Conservation (phyloP, 2,797 vertebrate genomes). For the Anabacerthia variegaticeps region DNA sequence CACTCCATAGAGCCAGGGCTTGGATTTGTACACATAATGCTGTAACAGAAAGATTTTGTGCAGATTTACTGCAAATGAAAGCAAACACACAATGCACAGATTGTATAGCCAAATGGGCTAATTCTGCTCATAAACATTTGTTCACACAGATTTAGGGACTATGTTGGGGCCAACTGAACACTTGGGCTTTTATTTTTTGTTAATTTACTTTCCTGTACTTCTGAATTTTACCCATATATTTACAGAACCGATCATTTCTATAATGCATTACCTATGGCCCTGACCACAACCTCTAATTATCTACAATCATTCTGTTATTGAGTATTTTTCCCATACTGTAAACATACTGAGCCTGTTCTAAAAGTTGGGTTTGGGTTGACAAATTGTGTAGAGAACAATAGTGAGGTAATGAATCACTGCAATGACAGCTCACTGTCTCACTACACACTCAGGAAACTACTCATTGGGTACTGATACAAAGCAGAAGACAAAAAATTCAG, state of each 20-base stretch:
- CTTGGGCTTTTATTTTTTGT: background rate
- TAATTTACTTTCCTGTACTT: background rate
- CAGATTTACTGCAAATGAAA: background rate
- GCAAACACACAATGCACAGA: background rate
- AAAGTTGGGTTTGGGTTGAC: background rate
- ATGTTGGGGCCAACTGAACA: background rate
- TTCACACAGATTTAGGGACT: background rate
- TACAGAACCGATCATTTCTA: background rate
- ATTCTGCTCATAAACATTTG: constrained; percentile 5
- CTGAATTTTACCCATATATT: background rate
- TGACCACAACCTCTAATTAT: background rate
- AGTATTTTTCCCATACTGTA: background rate
- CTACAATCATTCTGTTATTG: background rate
- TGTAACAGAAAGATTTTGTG: background rate
- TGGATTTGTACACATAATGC: background rate
- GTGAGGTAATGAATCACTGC: background rate
- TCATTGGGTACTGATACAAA: background rate
- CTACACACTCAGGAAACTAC: background rate
- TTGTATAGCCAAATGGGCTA: background rate
- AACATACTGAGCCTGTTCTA: background rate
- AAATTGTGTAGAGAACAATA: background rate
- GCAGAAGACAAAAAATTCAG: background rate
- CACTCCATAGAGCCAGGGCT: background rate
- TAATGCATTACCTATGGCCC: background rate
- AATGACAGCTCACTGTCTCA: background rate